Evolutionary conservation across 2,888 invertebrate genomes (phyloP).

Genomic region (Tachina fera): DNA sequence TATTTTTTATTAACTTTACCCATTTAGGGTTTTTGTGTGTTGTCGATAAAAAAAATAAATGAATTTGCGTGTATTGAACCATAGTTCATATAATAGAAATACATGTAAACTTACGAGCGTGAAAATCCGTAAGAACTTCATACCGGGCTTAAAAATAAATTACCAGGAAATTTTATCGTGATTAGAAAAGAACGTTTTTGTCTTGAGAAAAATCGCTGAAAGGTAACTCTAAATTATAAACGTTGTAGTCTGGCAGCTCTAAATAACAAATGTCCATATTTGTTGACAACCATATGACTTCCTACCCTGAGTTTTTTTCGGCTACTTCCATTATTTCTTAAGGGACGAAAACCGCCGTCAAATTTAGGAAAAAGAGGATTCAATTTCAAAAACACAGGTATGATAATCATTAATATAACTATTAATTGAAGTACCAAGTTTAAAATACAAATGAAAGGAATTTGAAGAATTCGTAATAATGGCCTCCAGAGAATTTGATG

Average conservation of each 20-base stretch:
- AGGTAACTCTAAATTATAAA: neutral
- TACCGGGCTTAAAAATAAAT: neutral
- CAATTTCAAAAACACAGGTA: constrained; percentile 24
- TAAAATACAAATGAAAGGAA: neutral
- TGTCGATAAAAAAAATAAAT: too few relatives aligned
- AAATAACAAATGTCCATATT: constrained; percentile 34
- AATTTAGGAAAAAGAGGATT: constrained; percentile 25
- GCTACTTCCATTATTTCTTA: constrained; percentile 54
- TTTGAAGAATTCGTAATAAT: constrained; percentile 44
- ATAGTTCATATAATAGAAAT: too few relatives aligned
- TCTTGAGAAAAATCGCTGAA: neutral
- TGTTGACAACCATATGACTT: constrained; percentile 71
- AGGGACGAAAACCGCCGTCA: constrained; percentile 62
- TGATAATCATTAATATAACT: neutral
- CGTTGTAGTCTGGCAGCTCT: constrained; percentile 18
- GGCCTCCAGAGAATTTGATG: constrained; percentile 70
- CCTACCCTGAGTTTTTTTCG: constrained; percentile 58
- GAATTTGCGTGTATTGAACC: too few relatives aligned
- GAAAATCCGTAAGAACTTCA: too few relatives aligned
- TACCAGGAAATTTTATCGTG: too few relatives aligned
- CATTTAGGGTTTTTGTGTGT: too few relatives aligned
- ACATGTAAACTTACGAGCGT: too few relatives aligned
- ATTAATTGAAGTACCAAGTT: neutral
- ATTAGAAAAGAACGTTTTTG: neutral
- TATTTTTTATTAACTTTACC: too few relatives aligned